These are phyloP conservation scores for Eclectus roratus DNA, from an alignment of 2,113 vertebrate genomes.

Conservation along the genomic window DNA sequence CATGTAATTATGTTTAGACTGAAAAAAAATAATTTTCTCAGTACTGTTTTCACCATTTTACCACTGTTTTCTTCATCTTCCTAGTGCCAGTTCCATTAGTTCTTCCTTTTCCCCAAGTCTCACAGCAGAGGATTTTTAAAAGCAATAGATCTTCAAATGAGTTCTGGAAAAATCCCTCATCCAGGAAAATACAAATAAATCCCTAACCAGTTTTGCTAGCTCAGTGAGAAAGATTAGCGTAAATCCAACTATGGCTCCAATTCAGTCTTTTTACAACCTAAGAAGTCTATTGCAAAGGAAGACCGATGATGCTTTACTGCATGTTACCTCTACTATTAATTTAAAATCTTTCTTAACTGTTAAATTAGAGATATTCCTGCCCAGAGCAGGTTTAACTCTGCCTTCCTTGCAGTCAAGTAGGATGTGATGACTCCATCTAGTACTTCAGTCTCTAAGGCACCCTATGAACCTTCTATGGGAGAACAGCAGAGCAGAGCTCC, in stretches of 20 bases:
- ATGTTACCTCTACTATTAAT: background rate
- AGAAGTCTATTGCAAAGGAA: background rate
- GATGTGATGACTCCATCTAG: background rate
- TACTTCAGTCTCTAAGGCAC: background rate
- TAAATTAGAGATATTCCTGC: background rate
- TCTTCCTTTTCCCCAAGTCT: background rate
- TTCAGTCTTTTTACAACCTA: background rate
- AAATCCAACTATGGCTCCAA: background rate
- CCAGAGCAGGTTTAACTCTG: background rate
- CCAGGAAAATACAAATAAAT: background rate
- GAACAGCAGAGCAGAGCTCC: background rate
- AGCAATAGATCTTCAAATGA: background rate
- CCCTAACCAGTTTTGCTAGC: background rate
- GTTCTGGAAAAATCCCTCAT: background rate
- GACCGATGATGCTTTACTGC: background rate
- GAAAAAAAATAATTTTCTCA: background rate
- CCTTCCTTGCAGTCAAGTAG: background rate
- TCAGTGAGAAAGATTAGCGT: background rate
- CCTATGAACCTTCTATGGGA: background rate
- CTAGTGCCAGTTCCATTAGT: background rate
- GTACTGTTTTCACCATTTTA: background rate
- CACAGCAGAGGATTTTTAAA: background rate
- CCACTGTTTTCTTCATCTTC: background rate
- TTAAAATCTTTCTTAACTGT: background rate
- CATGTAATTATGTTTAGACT: background rate